These are phyloP conservation scores for Pyrrhosoma nymphula DNA, from an alignment of 2,888 invertebrate genomes.

Conservation along the genomic window DNA sequence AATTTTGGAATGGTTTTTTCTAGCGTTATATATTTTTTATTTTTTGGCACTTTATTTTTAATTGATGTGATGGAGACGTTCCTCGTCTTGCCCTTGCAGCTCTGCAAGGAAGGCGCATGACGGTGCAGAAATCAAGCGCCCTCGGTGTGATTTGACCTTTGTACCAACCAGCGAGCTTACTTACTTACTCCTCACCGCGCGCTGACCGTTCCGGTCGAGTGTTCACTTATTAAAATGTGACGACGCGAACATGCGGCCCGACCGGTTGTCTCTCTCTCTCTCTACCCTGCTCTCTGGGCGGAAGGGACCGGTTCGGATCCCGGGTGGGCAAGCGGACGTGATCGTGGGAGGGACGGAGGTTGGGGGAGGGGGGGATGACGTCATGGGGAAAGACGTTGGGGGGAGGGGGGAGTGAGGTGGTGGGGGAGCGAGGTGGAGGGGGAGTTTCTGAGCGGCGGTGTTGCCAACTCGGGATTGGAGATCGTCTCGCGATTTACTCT, in stretches of 20 bases:
- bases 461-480: not conserved
- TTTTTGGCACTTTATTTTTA: not conserved
- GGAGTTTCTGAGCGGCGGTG: not conserved
- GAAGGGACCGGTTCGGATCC: constrained; percentile 16
- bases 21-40: not conserved
- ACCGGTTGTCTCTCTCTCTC: too few species aligned
- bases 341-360: not conserved
- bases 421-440: not conserved
- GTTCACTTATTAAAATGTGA: too few species aligned
- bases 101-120: not conserved
- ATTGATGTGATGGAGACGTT: too few species aligned
- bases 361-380: not conserved
- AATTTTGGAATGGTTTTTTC: too few species aligned
- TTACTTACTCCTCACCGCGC: too few species aligned
- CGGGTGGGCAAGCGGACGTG: not conserved
- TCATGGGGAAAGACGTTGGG: not conserved
- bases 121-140: not conserved
- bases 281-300: not conserved
- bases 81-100: not conserved
- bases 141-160: not conserved
- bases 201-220: too few species aligned
- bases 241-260: too few species aligned
- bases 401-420: not conserved
- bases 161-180: not conserved
- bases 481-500: not conserved